Base-by-base conservation (phyloP, 1,140 invertebrate species). In the Drosophila suzukii region DNA sequence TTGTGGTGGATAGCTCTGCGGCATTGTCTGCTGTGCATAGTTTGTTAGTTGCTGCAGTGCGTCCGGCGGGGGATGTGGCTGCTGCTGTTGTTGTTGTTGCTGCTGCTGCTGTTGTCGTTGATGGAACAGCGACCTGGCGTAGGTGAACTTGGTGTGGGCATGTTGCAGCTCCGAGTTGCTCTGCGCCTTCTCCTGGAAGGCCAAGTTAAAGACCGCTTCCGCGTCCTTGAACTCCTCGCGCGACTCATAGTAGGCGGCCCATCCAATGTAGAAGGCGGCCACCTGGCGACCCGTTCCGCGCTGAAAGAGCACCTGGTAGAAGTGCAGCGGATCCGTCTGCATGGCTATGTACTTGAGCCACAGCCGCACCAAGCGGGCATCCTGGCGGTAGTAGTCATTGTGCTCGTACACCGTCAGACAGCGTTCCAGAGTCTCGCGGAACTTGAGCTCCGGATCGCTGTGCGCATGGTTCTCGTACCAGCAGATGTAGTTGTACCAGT, bases 391-490 rank as follows among this genome's bases (percentile, higher is more conserved):
- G 75, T 94, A 94, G 24, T 94, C 93, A 91, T 96, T 95, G 92
- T 96, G 95, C 92, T 97, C 97, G 93, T 97, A 98, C 72, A 94
- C 93, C 20, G 94, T 93, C 44, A 98, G 93, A 90, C 97, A 98
- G 55, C 96, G 95, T 89, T 97, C 96, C 10, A 98, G 93, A 32
- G 97, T 92, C 75, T 94, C 94, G 36, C 94, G 93, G 72, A 97
- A 94, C 66, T 97, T 96, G 20, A 95, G 95, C 86, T 98, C 96
- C 77, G 95, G 95, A 30, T 97, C 97, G 93, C 96, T 95, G 92
- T 96, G 97, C 11, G 96, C 96, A 93, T 96, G 97, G 88, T 98
- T 97, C 90, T 98, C 97, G 39, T 97, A 94, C 97, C 97, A 98
- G 41, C 95, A 94, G 49, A 98, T 97, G 89, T 98, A 98, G 73